phyloP scores from a whole-genome alignment of 2,797 vertebrate species.

The Catharus ustulatus region DNA sequence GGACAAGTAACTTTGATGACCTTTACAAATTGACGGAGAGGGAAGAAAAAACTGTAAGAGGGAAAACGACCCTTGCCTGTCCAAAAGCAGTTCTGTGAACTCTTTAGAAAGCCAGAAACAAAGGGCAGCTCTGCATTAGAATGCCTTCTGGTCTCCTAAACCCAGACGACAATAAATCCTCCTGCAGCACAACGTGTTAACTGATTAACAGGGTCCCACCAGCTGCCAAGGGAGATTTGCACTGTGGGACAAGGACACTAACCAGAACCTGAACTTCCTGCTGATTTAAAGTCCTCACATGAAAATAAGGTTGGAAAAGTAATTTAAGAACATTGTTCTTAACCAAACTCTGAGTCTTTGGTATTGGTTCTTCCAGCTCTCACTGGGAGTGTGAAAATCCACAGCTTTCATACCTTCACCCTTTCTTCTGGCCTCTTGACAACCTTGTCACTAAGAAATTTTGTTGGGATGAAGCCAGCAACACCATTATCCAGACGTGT shows the following conservation, averaged over 20 bases:
- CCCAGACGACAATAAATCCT: conserved; percentile 60
- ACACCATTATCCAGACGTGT: conserved; percentile 94
- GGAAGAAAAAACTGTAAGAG: not conserved
- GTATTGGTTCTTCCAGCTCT: not conserved
- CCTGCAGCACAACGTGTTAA: not conserved
- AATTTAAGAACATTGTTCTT: not conserved
- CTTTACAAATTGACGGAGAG: not conserved
- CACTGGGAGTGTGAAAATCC: not conserved
- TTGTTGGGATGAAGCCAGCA: conserved; percentile 97
- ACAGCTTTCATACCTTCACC: conserved; percentile 86
- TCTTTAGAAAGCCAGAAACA: conserved; percentile 43
- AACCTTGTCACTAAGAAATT: conserved; percentile 97
- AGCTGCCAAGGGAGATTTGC: conserved; percentile 56
- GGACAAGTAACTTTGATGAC: not conserved
- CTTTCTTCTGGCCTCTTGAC: conserved; percentile 98
- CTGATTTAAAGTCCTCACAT: not conserved
- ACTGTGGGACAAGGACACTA: conserved; percentile 12
- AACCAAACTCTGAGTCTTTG: not conserved
- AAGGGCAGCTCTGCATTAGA: conserved; percentile 57
- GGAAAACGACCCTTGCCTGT: not conserved
- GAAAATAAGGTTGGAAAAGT: not conserved
- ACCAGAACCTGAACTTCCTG: conserved; percentile 16
- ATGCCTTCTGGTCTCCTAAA: conserved; percentile 54
- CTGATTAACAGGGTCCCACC: conserved; percentile 50
- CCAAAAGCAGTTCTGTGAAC: not conserved